Percentiles rank a stretch among this genome's conserved stretches.
These are phyloP conservation scores for Hyppa rectilinea DNA, from an alignment of 2,888 invertebrate genomes.

Conservation along the genomic window DNA sequence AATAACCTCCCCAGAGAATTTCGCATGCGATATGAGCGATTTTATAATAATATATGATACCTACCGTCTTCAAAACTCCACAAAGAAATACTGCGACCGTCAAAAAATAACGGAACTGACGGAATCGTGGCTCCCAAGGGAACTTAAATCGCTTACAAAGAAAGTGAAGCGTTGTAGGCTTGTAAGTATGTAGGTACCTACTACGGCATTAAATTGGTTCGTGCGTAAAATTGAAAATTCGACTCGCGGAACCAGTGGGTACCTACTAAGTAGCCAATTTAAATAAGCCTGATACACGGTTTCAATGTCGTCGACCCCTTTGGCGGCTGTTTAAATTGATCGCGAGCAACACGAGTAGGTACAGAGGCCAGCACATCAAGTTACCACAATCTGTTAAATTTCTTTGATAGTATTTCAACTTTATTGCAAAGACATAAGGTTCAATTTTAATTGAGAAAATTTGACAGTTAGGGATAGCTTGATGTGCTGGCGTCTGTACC, in stretches of 20 bases:
- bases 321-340: constrained; percentile 11
- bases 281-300: neutral
- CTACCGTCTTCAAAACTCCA: constrained; percentile 35
- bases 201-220: neutral
- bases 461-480: no score
- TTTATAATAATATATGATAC: constrained; percentile 51
- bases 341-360: constrained; percentile 1
- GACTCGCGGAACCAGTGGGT: neutral
- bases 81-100: constrained; percentile 18
- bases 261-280: neutral
- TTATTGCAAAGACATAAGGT: no score
- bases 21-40: constrained; percentile 36
- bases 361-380: no score
- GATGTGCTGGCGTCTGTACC: no score
- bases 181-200: no score
- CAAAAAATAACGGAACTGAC: constrained; percentile 32
- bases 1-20: constrained; percentile 15
- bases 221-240: neutral
- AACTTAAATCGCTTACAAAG: constrained; percentile 26
- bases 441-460: no score
- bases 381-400: no score
- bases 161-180: no score
- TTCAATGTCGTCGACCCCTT: neutral
- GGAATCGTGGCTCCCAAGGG: constrained; percentile 10
- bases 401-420: no score